Conservation (phyloP, 2,113 vertebrate species). For the Larimichthys polyactis region DNA sequence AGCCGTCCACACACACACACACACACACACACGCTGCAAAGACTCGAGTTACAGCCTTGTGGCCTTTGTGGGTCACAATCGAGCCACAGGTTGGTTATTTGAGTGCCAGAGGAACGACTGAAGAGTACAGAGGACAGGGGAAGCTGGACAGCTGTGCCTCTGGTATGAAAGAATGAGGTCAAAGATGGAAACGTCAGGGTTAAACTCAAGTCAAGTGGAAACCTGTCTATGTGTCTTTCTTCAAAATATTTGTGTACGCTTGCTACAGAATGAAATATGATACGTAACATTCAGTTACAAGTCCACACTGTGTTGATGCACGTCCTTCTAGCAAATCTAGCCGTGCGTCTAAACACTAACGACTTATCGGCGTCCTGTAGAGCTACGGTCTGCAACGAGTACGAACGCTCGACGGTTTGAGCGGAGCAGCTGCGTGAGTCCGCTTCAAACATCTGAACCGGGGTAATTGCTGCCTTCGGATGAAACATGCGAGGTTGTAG, state of each 20-base stretch:
- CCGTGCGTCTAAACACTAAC: not conserved
- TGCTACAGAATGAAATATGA: not conserved
- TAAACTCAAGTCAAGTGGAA: conserved; percentile 10
- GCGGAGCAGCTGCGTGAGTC: not conserved
- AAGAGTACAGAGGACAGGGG: not conserved
- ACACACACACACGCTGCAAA: not conserved
- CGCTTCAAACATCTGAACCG: not conserved
- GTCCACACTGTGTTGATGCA: not conserved
- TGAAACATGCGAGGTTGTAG: not conserved
- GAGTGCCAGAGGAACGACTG: conserved; percentile 2
- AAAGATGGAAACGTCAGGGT: conserved; percentile 6
- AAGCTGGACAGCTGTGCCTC: not conserved
- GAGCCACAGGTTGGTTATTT: not conserved
- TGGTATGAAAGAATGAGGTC: not conserved
- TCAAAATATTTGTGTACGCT: not conserved
- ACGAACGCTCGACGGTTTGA: not conserved
- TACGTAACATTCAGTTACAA: not conserved
- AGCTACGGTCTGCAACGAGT: not conserved
- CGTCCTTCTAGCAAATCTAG: not conserved
- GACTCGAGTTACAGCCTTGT: not conserved
- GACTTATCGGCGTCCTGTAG: not conserved
- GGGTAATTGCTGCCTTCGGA: not conserved
- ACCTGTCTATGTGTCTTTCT: not conserved
- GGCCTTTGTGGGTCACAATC: conserved; percentile 7
- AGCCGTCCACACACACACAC: not conserved